Conservation (phyloP, 2,113 vertebrate species). For the Prunella fulvescens region DNA sequence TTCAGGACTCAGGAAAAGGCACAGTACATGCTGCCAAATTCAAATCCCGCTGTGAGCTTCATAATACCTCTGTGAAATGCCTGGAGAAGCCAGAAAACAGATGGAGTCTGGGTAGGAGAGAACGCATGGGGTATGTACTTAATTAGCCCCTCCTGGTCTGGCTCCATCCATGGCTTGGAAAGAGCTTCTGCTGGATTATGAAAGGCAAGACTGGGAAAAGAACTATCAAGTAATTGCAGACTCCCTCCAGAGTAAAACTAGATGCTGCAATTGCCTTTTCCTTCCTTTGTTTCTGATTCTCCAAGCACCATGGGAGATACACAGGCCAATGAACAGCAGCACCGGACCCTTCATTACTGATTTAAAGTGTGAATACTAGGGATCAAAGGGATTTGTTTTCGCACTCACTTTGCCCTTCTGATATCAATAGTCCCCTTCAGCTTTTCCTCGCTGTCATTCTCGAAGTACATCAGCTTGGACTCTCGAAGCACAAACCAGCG, state of each 20-base stretch:
- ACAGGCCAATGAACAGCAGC: neutral
- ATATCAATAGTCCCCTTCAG: constrained; percentile 91
- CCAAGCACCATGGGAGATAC: neutral
- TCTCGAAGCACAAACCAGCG: constrained; percentile 93
- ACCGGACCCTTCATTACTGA: neutral
- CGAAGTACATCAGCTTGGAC: constrained; percentile 90
- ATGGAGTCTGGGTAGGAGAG: constrained; percentile 20
- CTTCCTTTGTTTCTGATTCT: neutral
- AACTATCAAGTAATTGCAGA: neutral
- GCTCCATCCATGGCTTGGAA: neutral
- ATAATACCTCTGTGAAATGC: neutral
- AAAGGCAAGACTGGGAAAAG: constrained; percentile 3
- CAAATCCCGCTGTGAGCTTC: neutral
- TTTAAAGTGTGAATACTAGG: neutral
- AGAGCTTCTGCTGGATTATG: neutral
- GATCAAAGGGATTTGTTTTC: neutral
- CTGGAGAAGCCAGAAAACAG: constrained; percentile 34
- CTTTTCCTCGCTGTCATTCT: constrained; percentile 91
- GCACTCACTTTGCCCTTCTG: constrained; percentile 80
- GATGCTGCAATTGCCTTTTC: neutral
- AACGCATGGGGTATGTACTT: constrained; percentile 24
- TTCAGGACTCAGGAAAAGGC: neutral
- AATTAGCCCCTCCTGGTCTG: constrained; percentile 39
- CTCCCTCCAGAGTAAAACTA: neutral
- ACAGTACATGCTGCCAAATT: neutral